Base-by-base conservation (phyloP, 2,113 vertebrate genomes). In the Lepidothrix coronata region DNA sequence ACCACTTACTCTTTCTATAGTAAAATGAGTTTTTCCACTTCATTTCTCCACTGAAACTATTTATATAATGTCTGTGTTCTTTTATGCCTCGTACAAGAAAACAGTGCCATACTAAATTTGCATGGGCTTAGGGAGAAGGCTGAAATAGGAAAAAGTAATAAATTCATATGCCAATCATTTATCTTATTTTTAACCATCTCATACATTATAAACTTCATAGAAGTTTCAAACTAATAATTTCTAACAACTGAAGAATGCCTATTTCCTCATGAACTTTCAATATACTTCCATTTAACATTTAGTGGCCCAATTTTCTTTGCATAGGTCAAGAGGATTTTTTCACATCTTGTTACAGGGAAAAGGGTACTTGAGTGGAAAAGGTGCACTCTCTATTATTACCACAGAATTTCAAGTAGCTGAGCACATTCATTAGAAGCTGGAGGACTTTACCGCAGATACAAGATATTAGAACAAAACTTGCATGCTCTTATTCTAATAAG, bases 21-120 rank as follows among this genome's bases (percentile, higher is more conserved):
- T 52, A 95, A 95, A 94, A 95, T 91, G 41, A 86, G 65, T 74
- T 93, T 96, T 97, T 95, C 89, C 79, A 86, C 88, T 83, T 95
- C 59, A 90, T 97, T 97, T 95, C 61, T 95, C 44, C 76, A 78
- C 57, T 58, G 83, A 91, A 91, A 86, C 49, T 97, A 90, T 95
- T 95, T 96, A 91, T 91, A 94, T 95, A 93, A 94, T 90, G 75
- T 86, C 89, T 84, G 31, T 94, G 52, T 81, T 95, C 72, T 84
- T 84, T 81, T 91, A 82, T 82, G 65, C 57, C 65, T 93, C 61
- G 30, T 80, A 75, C 55, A 59, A 85, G 85, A 93, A 93, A 70
- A 0, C 30, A 68, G 54, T 88, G 68, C 21, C 8, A 5, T 68
- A 52, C 48, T 65, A 48, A 76, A 93, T 89, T 93, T 23, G 2